phyloP scores from a whole-genome alignment of 2,888 invertebrate genomes.

The Brenthis hecate region DNA sequence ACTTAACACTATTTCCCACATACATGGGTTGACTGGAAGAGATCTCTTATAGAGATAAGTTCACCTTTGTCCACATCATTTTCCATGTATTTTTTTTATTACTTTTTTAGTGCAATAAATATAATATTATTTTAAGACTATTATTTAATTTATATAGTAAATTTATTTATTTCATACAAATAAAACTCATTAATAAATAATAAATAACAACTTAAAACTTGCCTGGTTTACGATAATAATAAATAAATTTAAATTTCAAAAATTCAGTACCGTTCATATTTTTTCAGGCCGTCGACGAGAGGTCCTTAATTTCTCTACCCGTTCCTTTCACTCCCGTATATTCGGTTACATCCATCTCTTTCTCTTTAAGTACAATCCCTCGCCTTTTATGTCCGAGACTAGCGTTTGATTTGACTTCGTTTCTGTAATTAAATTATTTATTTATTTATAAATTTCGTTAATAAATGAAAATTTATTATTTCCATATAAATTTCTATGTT shows the following conservation, averaged over 20 bases:
- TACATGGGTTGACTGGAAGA: too few relatives aligned
- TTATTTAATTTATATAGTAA: too few relatives aligned
- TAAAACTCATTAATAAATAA: not conserved
- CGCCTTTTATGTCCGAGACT: slow-evolving; percentile 49
- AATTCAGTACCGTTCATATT: slow-evolving; percentile 49
- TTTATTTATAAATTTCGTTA: not conserved
- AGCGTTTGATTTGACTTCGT: slow-evolving; percentile 18
- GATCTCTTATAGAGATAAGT: too few relatives aligned
- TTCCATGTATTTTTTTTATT: too few relatives aligned
- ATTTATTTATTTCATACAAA: too few relatives aligned
- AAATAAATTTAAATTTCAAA: slow-evolving; percentile 22
- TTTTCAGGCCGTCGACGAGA: slow-evolving; percentile 44
- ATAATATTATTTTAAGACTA: too few relatives aligned
- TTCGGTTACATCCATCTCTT: slow-evolving; percentile 46
- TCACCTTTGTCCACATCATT: too few relatives aligned
- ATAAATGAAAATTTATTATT: too few relatives aligned
- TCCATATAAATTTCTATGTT: too few relatives aligned
- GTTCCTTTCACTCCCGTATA: slow-evolving; percentile 50
- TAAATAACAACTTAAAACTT: not conserved
- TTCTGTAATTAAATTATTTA: slow-evolving; percentile 17
- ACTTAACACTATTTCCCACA: too few relatives aligned
- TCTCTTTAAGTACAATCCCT: slow-evolving; percentile 54
- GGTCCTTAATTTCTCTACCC: slow-evolving; percentile 68
- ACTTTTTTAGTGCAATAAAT: too few relatives aligned
- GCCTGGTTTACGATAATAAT: not conserved